Evolutionary conservation across 2,797 vertebrate species (phyloP).

Genomic region (Myotis myotis): DNA sequence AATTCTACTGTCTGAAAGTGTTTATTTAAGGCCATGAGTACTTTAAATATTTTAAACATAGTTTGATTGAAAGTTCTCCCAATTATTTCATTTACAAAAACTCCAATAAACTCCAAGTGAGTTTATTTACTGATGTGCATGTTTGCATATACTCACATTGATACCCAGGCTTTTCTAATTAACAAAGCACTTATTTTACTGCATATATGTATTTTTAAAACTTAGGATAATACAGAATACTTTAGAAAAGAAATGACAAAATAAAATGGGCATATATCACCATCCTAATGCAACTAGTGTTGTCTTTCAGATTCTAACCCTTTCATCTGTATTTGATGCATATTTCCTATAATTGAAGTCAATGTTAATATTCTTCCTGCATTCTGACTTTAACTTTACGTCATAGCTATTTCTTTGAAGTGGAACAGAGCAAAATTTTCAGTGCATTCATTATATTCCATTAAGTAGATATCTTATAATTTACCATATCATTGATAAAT

Average conservation of each 20-base stretch:
- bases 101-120: background rate
- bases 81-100: background rate
- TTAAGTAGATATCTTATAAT: background rate
- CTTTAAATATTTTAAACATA: background rate
- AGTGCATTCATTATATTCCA: background rate
- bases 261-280: background rate
- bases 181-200: background rate
- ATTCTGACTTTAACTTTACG: background rate
- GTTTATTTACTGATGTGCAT: background rate
- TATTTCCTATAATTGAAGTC: background rate
- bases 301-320: background rate
- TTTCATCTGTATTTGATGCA: background rate
- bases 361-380: background rate
- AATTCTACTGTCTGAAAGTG: background rate
- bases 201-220: background rate
- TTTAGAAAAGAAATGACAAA: background rate
- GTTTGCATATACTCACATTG: background rate
- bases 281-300: background rate
- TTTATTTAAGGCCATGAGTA: background rate
- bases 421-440: background rate
- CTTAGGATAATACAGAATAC: background rate
- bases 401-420: background rate
- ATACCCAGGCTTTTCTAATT: background rate
- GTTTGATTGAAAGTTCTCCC: background rate
- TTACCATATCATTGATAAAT: background rate